These are phyloP conservation scores for Pelusios castaneus DNA, from an alignment of 2,113 vertebrate species.

Conservation along the genomic window DNA sequence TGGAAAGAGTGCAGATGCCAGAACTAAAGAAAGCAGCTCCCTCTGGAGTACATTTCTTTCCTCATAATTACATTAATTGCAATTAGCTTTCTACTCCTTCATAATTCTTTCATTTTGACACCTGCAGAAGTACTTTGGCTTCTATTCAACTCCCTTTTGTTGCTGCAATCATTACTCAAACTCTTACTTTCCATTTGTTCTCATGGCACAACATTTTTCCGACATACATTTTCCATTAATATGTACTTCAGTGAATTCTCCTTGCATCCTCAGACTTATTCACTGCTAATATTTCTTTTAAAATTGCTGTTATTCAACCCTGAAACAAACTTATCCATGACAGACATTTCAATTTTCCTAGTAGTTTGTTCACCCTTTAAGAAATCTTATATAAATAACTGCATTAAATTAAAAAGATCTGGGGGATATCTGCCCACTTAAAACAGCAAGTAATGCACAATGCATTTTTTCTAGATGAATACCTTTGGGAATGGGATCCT, in stretches of 20 bases:
- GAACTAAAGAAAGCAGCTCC: constrained; percentile 38
- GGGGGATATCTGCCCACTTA: background rate
- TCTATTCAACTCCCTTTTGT: constrained; percentile 24
- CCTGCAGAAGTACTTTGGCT: constrained; percentile 40
- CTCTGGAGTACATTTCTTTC: constrained; percentile 35
- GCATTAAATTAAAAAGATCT: constrained; percentile 1
- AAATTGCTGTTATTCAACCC: constrained; percentile 4
- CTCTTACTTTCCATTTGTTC: constrained; percentile 11
- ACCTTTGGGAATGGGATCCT: background rate
- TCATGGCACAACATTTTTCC: background rate
- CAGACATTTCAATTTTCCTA: constrained; percentile 34
- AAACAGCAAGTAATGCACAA: background rate
- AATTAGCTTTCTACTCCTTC: constrained; percentile 63
- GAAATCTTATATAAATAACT: constrained; percentile 16
- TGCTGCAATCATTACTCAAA: constrained; percentile 2
- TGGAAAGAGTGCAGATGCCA: constrained; percentile 13
- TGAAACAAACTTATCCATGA: constrained; percentile 37
- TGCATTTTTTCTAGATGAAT: background rate
- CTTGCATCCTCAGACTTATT: background rate
- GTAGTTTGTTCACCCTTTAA: constrained; percentile 24
- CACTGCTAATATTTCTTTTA: constrained; percentile 1
- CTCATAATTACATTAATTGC: constrained; percentile 60
- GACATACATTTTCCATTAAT: background rate
- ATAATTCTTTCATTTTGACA: constrained; percentile 54
- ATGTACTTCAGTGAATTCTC: background rate